Conservation (phyloP, 2,888 invertebrate species). For the Drosophila diplacantha region DNA sequence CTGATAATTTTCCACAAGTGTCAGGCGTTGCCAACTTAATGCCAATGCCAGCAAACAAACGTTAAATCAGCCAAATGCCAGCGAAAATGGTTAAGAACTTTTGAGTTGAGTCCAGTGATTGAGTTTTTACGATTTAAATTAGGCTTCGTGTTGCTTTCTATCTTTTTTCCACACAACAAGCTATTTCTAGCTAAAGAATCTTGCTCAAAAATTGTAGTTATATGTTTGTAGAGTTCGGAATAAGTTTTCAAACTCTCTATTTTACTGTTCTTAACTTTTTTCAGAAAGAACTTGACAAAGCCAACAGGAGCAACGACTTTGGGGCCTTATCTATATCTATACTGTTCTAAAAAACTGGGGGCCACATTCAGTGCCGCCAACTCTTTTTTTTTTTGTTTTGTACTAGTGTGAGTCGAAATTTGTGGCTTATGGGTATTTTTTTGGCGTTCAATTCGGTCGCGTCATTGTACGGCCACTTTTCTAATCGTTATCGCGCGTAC, state of each 20-base stretch:
- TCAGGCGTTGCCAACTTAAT: constrained; percentile 9
- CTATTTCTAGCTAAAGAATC: not conserved
- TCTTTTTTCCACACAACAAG: not conserved
- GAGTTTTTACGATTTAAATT: not conserved
- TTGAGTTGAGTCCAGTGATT: not conserved
- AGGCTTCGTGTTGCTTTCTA: not conserved
- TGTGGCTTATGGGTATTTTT: constrained; percentile 15
- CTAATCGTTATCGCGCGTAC: constrained; percentile 61
- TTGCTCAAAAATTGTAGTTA: not conserved
- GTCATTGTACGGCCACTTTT: constrained; percentile 39
- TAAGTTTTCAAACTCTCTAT: not conserved
- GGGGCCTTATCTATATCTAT: constrained; percentile 49
- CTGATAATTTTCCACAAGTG: constrained; percentile 30
- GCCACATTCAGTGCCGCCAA: constrained; percentile 22
- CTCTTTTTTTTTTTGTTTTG: not conserved
- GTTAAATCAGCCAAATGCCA: constrained; percentile 1
- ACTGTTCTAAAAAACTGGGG: constrained; percentile 22
- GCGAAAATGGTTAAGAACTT: constrained; percentile 2
- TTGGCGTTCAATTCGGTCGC: constrained; percentile 21
- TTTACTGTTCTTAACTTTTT: no score
- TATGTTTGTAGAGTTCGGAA: not conserved
- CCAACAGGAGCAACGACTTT: constrained; percentile 40
- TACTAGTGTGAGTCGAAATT: constrained; percentile 14
- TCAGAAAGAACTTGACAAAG: not conserved
- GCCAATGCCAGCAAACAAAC: constrained; percentile 20